Evolutionary conservation across 2,888 invertebrate genomes (phyloP), one percentile per base, ranked within the genome.

Genomic region (Ochropleura plecta): DNA sequence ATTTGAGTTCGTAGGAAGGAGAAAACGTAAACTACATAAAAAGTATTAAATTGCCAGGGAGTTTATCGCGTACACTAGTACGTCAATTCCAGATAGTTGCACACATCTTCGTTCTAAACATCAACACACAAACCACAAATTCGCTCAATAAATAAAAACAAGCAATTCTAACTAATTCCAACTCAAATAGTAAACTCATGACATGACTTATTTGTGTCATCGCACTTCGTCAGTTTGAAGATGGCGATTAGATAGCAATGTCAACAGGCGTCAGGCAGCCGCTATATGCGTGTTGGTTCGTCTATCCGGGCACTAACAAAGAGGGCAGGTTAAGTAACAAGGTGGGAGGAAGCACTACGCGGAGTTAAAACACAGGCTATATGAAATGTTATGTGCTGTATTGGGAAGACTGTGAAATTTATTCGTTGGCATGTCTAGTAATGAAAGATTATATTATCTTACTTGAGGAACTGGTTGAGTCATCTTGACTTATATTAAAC

Each of bases 341-440:
- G 82, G 90, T 87, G 92, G 92, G 92, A 88, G 92, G 92, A 92
- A 93, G 91, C 92, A 86, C 88, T 91, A 91, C 84, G 81, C 78
- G 77, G 78, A 51, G 66, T 77, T 81, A 60, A 70, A 76, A 80
- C 75, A 68, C 64, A 9, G 5, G 12, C 78, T 81, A 81, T 79
- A 78, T 76, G 70, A 73, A 80, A 68, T 77, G 81, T 75, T 81
- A 51, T 71, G 64, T 70, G n/a, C 14, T 70, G 78, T 81, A 84
- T 73, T 78, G 69, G 68, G 78, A 81, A 75, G 81, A 69, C 83
- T 70, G 65, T 74, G 77, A 70, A 73, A 79, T 71, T 71, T 78
- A 69, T 75, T 70, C 40, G 10, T 67, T 65, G 74, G 60, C 20
- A 72, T 65, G 42, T 69, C 70, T 20, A 62, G 57, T 70, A 60